Base-by-base conservation (phyloP, 2,113 vertebrate genomes). In the Mormyrus lacerda region DNA sequence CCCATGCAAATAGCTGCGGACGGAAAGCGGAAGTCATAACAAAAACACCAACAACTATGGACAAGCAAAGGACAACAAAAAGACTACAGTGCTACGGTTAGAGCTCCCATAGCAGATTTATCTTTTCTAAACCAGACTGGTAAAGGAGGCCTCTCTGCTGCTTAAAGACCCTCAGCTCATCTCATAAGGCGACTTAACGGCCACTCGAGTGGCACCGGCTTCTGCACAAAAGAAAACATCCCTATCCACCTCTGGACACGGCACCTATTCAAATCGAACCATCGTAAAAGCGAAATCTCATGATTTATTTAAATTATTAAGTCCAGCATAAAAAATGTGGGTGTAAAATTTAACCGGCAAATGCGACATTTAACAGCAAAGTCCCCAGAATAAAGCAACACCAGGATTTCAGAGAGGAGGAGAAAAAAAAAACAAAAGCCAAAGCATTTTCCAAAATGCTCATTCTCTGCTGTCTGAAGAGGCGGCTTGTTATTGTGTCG, bases 301-400 rank as follows among this genome's bases (percentile, higher is more conserved):
- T 11, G 21, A 61, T 65, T 87, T 87, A 58, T 65, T 87, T 44
- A 13, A 87, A 94, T 94, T 94, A 92, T 91, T 94, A 92, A 87
- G 91, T 51, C 3, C 91, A 87, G 91, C 93, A 19, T 42, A 79
- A 92, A 93, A 89, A 93, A 92, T 89, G 42, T 89, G 84, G 39
- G 4, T 45, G 87, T 31, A 87, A 87, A 61, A 44, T 45, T 65
- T 61, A 45, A 87, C 87, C 44, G 11, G 92, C 92, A 94, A 44
- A 87, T 44, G 87, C 53, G 65, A 35, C 35, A 51, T 86, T 86
- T 86, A 35, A 86, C 87, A 87, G 35, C 21, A 58, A 31, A 44
- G 55, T 13, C 87, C 48, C 92, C 73, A 83, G 92, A 94, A 93
- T 94, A 93, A 93, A 94, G 92, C 94, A 88, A 65, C 82, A 87